These are phyloP conservation scores for Hypsibius dujardini DNA, from an alignment of 1,140 invertebrate genomes.

Conservation along the genomic window DNA sequence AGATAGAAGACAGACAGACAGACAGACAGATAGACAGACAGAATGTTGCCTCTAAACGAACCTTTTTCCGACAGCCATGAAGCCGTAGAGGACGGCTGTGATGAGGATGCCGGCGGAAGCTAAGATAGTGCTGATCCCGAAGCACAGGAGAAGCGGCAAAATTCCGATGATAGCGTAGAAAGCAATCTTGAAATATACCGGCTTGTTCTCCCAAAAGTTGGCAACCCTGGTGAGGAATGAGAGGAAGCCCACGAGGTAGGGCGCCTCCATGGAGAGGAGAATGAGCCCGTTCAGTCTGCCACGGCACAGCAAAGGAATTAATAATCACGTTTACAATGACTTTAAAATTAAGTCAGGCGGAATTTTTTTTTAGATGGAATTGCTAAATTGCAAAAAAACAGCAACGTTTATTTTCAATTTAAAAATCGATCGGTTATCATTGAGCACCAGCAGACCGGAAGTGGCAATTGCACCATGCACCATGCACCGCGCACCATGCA, in stretches of 20 bases:
- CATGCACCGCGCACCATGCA: no score
- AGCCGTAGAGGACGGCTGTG: conserved; percentile 10
- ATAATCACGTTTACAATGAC: not conserved
- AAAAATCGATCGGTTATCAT: no score
- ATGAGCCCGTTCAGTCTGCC: not conserved
- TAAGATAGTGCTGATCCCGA: not conserved
- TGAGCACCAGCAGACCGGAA: no score
- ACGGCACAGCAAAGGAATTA: not conserved
- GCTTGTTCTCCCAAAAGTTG: not conserved
- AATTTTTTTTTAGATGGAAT: no score
- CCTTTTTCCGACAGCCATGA: not conserved
- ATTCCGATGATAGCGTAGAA: conserved; percentile 7
- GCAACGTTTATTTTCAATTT: no score
- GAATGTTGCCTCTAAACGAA: no score
- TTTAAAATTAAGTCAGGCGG: no score
- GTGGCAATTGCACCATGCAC: no score
- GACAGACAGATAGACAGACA: no score
- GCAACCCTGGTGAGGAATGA: not conserved
- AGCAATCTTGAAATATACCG: not conserved
- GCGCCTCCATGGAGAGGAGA: not conserved
- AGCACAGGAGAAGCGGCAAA: not conserved
- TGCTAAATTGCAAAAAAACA: no score
- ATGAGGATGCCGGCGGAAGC: conserved; percentile 10
- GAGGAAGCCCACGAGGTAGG: not conserved
- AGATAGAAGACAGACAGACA: no score